These are phyloP conservation scores for Myiozetetes cayanensis DNA, from an alignment of 2,113 vertebrate species.

Conservation along the genomic window DNA sequence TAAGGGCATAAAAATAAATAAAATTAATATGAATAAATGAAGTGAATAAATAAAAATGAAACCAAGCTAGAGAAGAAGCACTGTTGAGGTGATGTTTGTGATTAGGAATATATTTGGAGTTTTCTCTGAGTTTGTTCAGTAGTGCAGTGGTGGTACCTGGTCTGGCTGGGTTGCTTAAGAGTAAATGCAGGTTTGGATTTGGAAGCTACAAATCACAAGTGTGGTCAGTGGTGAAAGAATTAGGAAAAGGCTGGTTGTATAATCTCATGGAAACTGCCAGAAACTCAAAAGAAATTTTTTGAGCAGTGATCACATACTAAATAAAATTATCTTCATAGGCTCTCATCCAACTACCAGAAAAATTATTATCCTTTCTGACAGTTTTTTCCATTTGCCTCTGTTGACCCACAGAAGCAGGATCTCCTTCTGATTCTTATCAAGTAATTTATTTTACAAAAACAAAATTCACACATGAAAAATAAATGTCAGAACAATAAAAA, in stretches of 20 bases:
- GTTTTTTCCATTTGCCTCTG: neutral
- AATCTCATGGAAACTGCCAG: neutral
- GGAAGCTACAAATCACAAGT: neutral
- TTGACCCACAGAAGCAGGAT: neutral
- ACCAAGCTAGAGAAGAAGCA: neutral
- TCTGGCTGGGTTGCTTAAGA: neutral
- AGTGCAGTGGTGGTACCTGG: neutral
- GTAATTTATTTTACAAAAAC: neutral
- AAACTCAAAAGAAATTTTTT: neutral
- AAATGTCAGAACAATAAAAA: neutral
- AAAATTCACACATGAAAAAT: neutral
- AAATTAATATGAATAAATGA: neutral
- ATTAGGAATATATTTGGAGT: neutral
- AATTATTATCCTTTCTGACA: neutral
- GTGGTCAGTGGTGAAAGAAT: neutral
- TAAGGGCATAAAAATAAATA: neutral
- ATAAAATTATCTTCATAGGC: neutral
- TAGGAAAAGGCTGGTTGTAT: neutral
- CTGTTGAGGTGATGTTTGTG: neutral
- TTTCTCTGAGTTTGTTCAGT: neutral
- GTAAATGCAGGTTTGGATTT: neutral
- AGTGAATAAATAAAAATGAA: neutral
- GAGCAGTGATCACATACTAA: neutral
- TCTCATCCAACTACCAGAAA: neutral
- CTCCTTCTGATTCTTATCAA: neutral